These are phyloP conservation scores for Muscicapa striata DNA, from an alignment of 2,797 vertebrate genomes.

Conservation along the genomic window DNA sequence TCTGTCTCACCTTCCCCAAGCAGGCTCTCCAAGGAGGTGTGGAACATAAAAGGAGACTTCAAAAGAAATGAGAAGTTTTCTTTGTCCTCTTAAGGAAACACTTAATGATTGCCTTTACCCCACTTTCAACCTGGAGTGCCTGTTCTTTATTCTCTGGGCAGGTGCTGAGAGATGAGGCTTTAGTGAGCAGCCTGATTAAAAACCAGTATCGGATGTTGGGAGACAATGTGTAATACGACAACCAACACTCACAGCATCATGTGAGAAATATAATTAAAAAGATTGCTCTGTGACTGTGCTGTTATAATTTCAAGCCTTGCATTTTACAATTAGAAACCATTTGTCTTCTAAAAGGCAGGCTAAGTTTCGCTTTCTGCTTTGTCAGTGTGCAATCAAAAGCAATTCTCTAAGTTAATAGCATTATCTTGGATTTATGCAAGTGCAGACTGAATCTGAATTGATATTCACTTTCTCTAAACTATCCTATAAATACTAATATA, in stretches of 20 bases:
- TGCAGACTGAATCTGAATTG: background rate
- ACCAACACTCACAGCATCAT: background rate
- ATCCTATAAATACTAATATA: background rate
- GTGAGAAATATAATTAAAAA: background rate
- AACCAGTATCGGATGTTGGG: constrained; percentile 33
- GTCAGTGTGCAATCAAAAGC: constrained; percentile 19
- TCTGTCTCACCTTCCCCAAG: background rate
- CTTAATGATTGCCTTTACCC: background rate
- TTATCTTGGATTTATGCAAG: background rate
- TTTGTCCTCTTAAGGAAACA: background rate
- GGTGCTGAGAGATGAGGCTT: constrained; percentile 52
- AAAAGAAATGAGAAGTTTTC: constrained; percentile 10
- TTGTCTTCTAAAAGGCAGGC: constrained; percentile 14
- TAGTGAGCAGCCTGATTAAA: constrained; percentile 5
- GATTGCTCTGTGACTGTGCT: background rate
- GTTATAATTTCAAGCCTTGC: background rate
- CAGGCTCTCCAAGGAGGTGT: background rate
- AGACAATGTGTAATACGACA: constrained; percentile 8
- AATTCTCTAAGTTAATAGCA: background rate
- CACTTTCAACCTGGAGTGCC: background rate
- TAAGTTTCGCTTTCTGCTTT: constrained; percentile 4
- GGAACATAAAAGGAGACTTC: background rate
- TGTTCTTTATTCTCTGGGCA: background rate
- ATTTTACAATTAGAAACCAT: constrained; percentile 1
- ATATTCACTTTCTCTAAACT: background rate